Evolutionary conservation across 2,113 vertebrate species (phyloP).

Genomic region (Vimba vimba): DNA sequence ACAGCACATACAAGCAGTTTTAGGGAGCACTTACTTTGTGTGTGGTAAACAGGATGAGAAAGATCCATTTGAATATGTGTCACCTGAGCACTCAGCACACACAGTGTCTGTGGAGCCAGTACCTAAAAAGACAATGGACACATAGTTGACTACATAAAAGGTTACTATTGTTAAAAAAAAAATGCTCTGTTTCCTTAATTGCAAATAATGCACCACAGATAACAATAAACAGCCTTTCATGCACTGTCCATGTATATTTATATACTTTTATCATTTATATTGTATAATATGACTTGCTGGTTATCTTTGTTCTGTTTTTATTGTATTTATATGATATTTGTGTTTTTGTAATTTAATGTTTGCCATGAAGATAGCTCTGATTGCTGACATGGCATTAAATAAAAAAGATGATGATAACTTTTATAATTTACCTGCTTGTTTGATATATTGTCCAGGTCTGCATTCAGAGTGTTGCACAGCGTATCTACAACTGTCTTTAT

Average conservation of each 20-base stretch:
- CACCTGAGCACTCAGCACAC: constrained; percentile 37
- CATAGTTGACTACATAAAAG: neutral
- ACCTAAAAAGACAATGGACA: constrained; percentile 31
- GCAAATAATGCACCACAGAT: neutral
- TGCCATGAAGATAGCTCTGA: too few relatives aligned
- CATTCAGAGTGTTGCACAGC: constrained; percentile 50
- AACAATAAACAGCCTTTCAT: neutral
- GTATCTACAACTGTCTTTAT: constrained; percentile 35
- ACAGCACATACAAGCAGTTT: neutral
- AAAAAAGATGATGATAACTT: too few relatives aligned
- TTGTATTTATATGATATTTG: too few relatives aligned
- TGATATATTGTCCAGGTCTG: constrained; percentile 49
- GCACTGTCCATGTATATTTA: neutral
- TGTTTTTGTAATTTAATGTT: too few relatives aligned
- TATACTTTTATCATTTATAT: neutral
- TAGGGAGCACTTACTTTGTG: constrained; percentile 38
- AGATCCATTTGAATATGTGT: constrained; percentile 54
- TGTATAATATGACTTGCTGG: too few relatives aligned
- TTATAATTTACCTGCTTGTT: constrained; percentile 38
- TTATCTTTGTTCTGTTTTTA: too few relatives aligned
- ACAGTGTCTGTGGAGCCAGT: constrained; percentile 43
- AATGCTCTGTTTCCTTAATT: neutral
- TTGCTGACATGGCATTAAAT: too few relatives aligned
- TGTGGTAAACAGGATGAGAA: constrained; percentile 49
- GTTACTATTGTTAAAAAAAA: too few relatives aligned